A percentile compares a stretch with the other conserved stretches of the same genome.
Conservation (phyloP, 2,797 vertebrate species). For the Chaunax sp. region DNA sequence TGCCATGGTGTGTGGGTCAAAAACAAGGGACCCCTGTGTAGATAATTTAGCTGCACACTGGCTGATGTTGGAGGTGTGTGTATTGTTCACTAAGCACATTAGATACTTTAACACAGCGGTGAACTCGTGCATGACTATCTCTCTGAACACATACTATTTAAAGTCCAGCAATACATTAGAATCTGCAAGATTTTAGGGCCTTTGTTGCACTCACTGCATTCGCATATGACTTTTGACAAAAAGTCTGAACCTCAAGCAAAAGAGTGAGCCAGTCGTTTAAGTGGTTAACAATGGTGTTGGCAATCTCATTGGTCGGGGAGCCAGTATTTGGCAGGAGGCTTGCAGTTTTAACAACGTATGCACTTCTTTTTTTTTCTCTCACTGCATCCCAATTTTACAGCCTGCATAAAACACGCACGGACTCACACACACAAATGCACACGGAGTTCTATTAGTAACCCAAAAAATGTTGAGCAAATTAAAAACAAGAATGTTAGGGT, state of each 20-base stretch:
- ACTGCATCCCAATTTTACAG: conserved; percentile 73
- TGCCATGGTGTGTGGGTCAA: conserved; percentile 19
- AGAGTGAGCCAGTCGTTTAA: conserved; percentile 69
- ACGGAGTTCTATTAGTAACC: conserved; percentile 52
- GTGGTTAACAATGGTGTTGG: conserved; percentile 71
- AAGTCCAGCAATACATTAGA: conserved; percentile 20
- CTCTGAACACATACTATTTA: conserved; percentile 19
- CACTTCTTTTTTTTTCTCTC: conserved; percentile 66
- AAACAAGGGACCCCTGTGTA: conserved; percentile 35
- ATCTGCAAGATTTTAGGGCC: conserved; percentile 31
- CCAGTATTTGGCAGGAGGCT: conserved; percentile 74
- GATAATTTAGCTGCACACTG: conserved; percentile 22
- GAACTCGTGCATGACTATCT: conserved; percentile 34
- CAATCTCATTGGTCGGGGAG: conserved; percentile 65
- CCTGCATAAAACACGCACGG: conserved; percentile 65
- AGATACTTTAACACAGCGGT: conserved; percentile 43
- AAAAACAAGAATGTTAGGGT: conserved; percentile 68
- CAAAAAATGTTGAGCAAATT: conserved; percentile 67
- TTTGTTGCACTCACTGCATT: conserved; percentile 35
- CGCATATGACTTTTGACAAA: conserved; percentile 48
- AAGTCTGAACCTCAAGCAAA: conserved; percentile 49
- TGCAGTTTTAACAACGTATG: conserved; percentile 74
- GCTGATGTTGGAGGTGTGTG: conserved; percentile 16
- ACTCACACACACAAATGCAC: conserved; percentile 34
- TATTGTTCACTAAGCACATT: conserved; percentile 27